These are phyloP conservation scores for Hyles lineata DNA, from an alignment of 2,888 invertebrate genomes.

Conservation along the genomic window DNA sequence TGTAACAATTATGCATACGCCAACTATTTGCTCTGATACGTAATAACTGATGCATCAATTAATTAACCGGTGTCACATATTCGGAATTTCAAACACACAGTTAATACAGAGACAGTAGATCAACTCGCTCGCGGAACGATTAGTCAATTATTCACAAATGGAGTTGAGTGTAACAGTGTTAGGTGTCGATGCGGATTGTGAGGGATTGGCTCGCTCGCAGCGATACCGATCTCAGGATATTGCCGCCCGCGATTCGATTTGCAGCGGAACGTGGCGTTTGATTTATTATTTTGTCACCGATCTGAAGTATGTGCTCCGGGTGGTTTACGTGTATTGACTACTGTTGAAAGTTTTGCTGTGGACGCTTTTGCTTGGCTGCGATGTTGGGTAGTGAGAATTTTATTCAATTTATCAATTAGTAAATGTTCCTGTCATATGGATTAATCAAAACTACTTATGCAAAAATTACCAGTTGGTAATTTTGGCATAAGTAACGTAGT, in stretches of 20 bases:
- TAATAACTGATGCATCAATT: slow-evolving; percentile 1
- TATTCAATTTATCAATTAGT: neutral
- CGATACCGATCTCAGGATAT: slow-evolving; percentile 41
- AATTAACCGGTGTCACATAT: neutral
- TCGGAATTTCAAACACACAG: neutral
- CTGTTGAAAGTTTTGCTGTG: neutral
- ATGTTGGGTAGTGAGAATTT: neutral
- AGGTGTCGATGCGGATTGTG: slow-evolving; percentile 36
- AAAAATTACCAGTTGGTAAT: too few relatives aligned
- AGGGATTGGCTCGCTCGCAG: slow-evolving; percentile 28
- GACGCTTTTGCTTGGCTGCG: neutral
- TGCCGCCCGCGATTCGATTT: slow-evolving; percentile 46
- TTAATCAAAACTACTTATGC: neutral
- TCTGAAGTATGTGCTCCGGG: neutral
- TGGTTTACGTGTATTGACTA: neutral
- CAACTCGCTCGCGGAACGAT: slow-evolving; percentile 31
- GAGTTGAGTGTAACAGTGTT: slow-evolving; percentile 35
- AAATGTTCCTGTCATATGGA: neutral
- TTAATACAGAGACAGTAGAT: slow-evolving; percentile 6
- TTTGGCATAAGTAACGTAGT: too few relatives aligned
- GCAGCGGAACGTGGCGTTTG: slow-evolving; percentile 41
- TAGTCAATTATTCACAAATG: slow-evolving; percentile 40
- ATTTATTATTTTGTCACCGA: slow-evolving; percentile 45
- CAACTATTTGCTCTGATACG: neutral
- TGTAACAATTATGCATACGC: neutral